phyloP scores from a whole-genome alignment of 2,113 vertebrate species.

The Tragelaphus scriptus region DNA sequence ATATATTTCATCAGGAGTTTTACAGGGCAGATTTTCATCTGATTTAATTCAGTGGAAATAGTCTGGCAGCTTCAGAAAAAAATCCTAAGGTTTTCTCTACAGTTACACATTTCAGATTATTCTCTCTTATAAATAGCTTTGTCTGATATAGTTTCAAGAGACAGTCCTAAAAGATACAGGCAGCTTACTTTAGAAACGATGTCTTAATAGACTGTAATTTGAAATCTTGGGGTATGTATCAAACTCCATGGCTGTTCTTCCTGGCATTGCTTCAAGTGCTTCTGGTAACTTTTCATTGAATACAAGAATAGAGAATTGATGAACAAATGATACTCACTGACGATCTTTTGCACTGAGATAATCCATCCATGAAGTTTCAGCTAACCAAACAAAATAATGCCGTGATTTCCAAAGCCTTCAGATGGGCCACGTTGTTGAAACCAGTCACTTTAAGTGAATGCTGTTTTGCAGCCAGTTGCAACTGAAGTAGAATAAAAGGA shows the following conservation, averaged over 20 bases:
- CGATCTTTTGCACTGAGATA: not conserved
- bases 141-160: not conserved
- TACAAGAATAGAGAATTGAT: not conserved
- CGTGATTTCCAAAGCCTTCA: not conserved
- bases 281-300: not conserved
- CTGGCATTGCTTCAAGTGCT: not conserved
- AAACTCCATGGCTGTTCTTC: not conserved
- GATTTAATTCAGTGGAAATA: constrained; percentile 21
- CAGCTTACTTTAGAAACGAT: not conserved
- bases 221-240: not conserved
- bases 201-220: not conserved
- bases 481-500: not conserved
- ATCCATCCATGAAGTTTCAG: not conserved
- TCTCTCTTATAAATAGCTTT: constrained; percentile 9
- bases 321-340: not conserved
- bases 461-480: not conserved
- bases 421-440: not conserved
- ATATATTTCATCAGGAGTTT: not conserved
- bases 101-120: not conserved
- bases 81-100: not conserved
- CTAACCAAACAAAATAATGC: constrained; percentile 11
- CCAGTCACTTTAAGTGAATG: not conserved
- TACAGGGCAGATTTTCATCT: not conserved
- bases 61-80: not conserved
- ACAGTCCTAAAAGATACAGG: not conserved